Percentiles rank a stretch among this genome's conserved stretches.
Evolutionary conservation across 64 coral and sea anemone species (phyloP).

Genomic region (Montipora sp.): DNA sequence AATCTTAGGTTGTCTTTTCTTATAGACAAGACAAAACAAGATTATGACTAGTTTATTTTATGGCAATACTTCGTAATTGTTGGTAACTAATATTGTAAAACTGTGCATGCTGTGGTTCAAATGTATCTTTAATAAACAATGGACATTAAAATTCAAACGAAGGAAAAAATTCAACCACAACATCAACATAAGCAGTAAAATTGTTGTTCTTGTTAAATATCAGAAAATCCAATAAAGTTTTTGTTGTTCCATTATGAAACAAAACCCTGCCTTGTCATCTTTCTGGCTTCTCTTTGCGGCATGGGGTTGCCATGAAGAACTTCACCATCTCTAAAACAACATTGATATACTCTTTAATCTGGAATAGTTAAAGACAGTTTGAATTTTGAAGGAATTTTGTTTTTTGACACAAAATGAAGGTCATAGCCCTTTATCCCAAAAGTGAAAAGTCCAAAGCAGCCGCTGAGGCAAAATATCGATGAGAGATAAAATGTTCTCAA

Average conservation of each 20-base stretch:
- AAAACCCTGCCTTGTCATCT: neutral
- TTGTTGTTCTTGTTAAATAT: neutral
- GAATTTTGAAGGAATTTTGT: too few species aligned
- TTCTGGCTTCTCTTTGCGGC: neutral
- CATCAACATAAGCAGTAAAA: neutral
- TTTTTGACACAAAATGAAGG: too few species aligned
- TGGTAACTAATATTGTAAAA: neutral
- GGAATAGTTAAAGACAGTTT: too few species aligned
- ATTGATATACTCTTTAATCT: neutral
- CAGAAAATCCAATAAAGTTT: neutral
- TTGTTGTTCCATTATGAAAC: neutral
- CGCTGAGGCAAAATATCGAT: neutral
- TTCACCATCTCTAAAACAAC: neutral
- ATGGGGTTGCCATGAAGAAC: neutral
- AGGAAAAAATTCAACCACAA: neutral
- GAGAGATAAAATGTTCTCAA: neutral
- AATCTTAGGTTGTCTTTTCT: too few species aligned
- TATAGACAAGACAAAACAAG: too few species aligned
- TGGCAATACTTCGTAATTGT: neutral
- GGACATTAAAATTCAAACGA: neutral
- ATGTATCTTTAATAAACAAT: conserved; percentile 3
- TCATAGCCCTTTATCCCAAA: neutral
- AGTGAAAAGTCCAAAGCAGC: neutral
- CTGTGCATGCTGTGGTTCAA: neutral
- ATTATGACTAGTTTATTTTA: conserved; percentile 9